Conservation (phyloP, 2,113 vertebrate species). For the Microcebus tavaratra region DNA sequence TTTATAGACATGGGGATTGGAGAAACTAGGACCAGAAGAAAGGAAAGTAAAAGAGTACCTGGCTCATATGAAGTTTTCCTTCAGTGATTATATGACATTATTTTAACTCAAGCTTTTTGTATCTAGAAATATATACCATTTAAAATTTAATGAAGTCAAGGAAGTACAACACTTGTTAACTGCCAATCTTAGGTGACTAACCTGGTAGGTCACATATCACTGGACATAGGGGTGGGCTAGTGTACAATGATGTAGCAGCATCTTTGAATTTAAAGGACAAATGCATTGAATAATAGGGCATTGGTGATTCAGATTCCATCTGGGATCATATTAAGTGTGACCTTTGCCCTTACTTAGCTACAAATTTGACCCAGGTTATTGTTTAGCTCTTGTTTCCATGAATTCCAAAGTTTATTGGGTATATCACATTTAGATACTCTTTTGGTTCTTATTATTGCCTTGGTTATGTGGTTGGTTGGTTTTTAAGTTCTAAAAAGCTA, state of each 20-base stretch:
- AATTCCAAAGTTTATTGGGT: slow-evolving; percentile 14
- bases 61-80: background rate
- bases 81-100: slow-evolving; percentile 12
- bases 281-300: background rate
- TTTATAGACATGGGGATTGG: slow-evolving; percentile 5
- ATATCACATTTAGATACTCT: background rate
- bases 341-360: slow-evolving; percentile 5
- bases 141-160: slow-evolving; percentile 16
- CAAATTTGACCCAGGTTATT: slow-evolving; percentile 21
- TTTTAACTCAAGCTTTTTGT: slow-evolving; percentile 26
- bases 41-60: slow-evolving; percentile 28
- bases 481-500: background rate
- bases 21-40: background rate
- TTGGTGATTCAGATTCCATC: background rate
- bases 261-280: slow-evolving; percentile 5
- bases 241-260: background rate
- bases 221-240: background rate
- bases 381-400: slow-evolving; percentile 21
- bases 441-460: slow-evolving; percentile 8
- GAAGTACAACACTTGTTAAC: slow-evolving; percentile 3
- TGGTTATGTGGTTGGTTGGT: background rate
- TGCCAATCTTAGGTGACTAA: background rate
- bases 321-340: background rate
- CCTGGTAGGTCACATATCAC: background rate
- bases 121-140: background rate